Conservation (phyloP, 2,888 invertebrate species). For the Pecten maximus region DNA sequence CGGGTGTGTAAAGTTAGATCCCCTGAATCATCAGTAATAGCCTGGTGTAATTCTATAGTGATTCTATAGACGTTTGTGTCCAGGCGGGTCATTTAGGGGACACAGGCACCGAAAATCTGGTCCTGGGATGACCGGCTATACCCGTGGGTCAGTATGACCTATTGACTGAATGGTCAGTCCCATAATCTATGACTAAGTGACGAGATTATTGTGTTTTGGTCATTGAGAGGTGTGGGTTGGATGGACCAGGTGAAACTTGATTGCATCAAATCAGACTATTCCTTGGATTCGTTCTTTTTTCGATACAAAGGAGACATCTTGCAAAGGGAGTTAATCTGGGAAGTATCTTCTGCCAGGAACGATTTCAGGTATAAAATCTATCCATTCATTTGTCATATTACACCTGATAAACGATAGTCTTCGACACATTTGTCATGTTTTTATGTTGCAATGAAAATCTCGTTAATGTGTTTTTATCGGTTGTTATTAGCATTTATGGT, state of each 20-base stretch:
- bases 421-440: not conserved
- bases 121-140: not conserved
- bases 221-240: not conserved
- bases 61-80: not conserved
- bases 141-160: not conserved
- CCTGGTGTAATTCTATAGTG: not conserved
- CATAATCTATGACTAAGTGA: not conserved
- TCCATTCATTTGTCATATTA: not conserved
- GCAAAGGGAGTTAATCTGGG: not conserved
- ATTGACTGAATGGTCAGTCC: not conserved
- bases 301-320: not conserved
- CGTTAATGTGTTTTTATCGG: too few relatives aligned
- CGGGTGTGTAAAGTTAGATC: not conserved
- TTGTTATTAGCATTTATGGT: not conserved
- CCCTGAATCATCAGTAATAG: not conserved
- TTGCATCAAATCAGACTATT: not conserved
- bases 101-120: not conserved
- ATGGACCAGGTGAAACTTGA: not conserved
- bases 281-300: too few relatives aligned
- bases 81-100: not conserved
- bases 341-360: not conserved
- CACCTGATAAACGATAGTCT: too few relatives aligned
- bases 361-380: not conserved
- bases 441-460: too few relatives aligned
- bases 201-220: conserved; percentile 17